phyloP scores from a whole-genome alignment of 2,113 vertebrate genomes.

The Asarcornis scutulata region DNA sequence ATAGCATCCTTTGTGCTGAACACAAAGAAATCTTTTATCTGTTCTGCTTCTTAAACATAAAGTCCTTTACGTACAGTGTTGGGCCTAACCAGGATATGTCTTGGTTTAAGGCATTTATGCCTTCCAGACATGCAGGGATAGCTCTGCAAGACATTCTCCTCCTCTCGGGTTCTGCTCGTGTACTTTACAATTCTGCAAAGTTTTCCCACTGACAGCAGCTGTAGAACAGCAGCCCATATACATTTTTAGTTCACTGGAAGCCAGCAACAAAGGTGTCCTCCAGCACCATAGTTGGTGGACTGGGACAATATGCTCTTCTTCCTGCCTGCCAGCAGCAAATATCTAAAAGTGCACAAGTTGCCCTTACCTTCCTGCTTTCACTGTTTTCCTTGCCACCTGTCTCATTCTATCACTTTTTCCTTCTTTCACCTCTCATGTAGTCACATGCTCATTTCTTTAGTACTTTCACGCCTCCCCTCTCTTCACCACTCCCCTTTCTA shows the following conservation, averaged over 20 bases:
- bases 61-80: neutral
- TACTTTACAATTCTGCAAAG: neutral
- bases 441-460: neutral
- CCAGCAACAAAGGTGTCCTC: neutral
- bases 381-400: neutral
- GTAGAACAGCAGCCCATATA: neutral
- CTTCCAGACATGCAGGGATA: neutral
- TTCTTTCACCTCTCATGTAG: neutral
- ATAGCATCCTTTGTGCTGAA: neutral
- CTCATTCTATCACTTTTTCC: neutral
- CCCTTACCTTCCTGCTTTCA: neutral
- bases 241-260: neutral
- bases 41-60: neutral
- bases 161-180: neutral
- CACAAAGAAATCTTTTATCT: neutral
- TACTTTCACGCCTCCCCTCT: neutral
- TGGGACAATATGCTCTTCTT: neutral
- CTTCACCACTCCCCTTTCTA: neutral
- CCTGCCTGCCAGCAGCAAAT: neutral
- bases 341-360: neutral
- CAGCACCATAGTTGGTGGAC: neutral
- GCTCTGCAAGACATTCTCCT: neutral
- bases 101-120: neutral
- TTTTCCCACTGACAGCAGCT: neutral
- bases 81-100: neutral